Evolutionary conservation across 2,113 vertebrate species (phyloP), one percentile per base, ranked within the genome.

Genomic region (Thryonomys swinderianus): DNA sequence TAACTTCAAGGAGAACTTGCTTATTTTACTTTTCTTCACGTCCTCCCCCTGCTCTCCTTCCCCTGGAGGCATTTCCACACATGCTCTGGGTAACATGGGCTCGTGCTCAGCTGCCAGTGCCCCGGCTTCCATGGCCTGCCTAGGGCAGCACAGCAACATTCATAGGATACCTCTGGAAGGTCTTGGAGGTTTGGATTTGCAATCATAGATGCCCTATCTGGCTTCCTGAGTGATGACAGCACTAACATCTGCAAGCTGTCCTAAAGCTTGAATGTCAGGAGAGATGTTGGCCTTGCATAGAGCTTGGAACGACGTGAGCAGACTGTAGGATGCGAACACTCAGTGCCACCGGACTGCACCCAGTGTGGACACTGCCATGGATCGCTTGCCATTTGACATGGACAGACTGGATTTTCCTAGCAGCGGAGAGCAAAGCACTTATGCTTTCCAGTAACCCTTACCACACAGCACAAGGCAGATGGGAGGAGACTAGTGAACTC

Each of bases 341-440:
- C 34, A 7, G 40, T 7, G 20, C 20, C 59, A 34, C 53, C 2
- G 53, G 45, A 30, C 61, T 1, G 2, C 53, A 37, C 13, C 25
- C 0, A 0, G 2, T 2, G 16, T 0, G 1, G 0, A 2, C 0
- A 4, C 4, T 14, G n/a, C 11, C 11, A 16, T 20, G 25, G 37
- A 42, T 37, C 25, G n/a, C 37, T 23, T 13, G 18, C 13, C 51
- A 8, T 71, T 20, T 40, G 69, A 23, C 18, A 40, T 0, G 4
- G 14, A 48, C 1, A 32, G 61, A 20, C 20, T 89, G 42, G 21
- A 10, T 23, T 30, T 45, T 59, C 62, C 17, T 1, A 10, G 8
- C 10, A 30, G 7, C n/a, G 13, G 7, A 51, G 16, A 74, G 20
- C 20, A 62, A 66, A 25, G 37, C 30, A 27, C 40, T 11, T 30